Evolutionary conservation across 2,888 invertebrate genomes (phyloP).

Genomic region (Sarcophaga caerulescens): DNA sequence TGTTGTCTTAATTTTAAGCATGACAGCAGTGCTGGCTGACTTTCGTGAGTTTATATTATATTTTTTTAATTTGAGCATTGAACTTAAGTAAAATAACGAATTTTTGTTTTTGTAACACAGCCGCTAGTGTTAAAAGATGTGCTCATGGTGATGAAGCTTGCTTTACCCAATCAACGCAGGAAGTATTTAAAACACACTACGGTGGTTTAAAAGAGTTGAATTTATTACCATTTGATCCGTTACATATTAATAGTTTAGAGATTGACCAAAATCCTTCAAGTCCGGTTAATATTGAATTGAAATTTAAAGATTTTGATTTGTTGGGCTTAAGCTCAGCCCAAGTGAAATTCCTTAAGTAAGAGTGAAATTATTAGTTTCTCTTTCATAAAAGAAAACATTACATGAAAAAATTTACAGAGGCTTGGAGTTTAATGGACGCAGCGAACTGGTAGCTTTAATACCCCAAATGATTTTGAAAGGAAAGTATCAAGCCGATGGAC

Average conservation of each 20-base stretch:
- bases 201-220: constrained; percentile 75
- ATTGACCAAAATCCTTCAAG: constrained; percentile 75
- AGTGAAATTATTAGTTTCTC: constrained; percentile 39
- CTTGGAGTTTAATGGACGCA: constrained; percentile 70
- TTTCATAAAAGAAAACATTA: background rate
- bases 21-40: constrained; percentile 34
- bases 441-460: constrained; percentile 70
- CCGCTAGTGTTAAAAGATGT: constrained; percentile 72
- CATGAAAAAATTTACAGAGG: constrained; percentile 70
- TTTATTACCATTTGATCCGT: constrained; percentile 76
- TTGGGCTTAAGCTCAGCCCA: constrained; percentile 72
- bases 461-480: constrained; percentile 74
- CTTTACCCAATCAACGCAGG: constrained; percentile 65
- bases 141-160: constrained; percentile 70
- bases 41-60: constrained; percentile 26
- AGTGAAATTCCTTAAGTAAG: constrained; percentile 65
- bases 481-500: constrained; percentile 75
- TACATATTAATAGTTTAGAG: constrained; percentile 74
- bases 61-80: no score
- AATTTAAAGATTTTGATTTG: constrained; percentile 75
- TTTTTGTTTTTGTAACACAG: constrained; percentile 35
- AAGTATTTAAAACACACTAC: constrained; percentile 69
- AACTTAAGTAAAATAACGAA: background rate
- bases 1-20: constrained; percentile 12
- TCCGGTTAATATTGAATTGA: constrained; percentile 77